These are phyloP conservation scores for Lepisosteus osseus DNA, from an alignment of 2,113 vertebrate species.

Conservation along the genomic window DNA sequence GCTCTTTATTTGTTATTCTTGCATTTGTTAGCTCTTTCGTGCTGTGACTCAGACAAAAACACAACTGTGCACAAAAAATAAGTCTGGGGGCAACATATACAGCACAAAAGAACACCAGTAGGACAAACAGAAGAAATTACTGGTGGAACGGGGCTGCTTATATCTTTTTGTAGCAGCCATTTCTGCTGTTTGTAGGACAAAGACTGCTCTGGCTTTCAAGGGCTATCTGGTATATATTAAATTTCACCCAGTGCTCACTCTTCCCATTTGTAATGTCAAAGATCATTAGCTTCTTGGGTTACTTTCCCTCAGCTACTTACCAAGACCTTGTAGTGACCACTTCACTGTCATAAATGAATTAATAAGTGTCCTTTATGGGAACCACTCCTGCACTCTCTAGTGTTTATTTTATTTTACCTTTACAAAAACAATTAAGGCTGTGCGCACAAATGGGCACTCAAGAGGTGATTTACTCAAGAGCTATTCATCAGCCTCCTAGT, in stretches of 20 bases:
- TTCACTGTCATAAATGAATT: conserved; percentile 51
- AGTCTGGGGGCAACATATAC: no score
- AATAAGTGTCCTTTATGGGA: conserved; percentile 33
- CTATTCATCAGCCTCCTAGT: conserved; percentile 1
- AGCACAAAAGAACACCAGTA: neutral
- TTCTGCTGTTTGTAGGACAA: conserved; percentile 34
- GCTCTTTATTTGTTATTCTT: no score
- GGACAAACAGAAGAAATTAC: conserved; percentile 17
- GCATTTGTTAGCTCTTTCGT: no score
- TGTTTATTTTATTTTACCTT: conserved; percentile 33
- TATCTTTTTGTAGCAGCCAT: conserved; percentile 14
- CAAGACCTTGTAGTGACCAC: conserved; percentile 38
- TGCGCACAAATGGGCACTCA: conserved; percentile 25
- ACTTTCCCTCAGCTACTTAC: conserved; percentile 45
- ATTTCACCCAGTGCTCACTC: conserved; percentile 39
- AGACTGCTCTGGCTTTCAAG: conserved; percentile 40
- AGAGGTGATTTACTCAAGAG: conserved; percentile 23
- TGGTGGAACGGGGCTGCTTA: conserved; percentile 22
- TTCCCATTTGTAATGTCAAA: conserved; percentile 41
- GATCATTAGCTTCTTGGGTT: conserved; percentile 54
- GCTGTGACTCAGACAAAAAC: no score
- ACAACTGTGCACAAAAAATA: no score
- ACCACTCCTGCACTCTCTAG: conserved; percentile 27
- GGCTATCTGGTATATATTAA: conserved; percentile 36
- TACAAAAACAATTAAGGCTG: conserved; percentile 39